A percentile compares a stretch with the other conserved stretches of the same genome.
Conservation (phyloP, 2,113 vertebrate genomes). For the Cygnus buccinator region DNA sequence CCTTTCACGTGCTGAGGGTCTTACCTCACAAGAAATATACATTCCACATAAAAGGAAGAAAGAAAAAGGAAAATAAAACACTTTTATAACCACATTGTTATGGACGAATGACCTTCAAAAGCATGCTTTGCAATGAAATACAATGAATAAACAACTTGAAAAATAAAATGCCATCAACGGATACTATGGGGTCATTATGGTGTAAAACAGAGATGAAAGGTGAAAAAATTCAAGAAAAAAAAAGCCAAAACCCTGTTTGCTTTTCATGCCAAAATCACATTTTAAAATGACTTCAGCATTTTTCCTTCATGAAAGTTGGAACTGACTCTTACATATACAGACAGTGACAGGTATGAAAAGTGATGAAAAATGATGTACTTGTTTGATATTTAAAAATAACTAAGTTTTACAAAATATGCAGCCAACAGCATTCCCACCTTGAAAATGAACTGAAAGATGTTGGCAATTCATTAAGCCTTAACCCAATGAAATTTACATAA, state of each 20-base stretch:
- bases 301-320: not conserved
- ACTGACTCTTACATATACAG: not conserved
- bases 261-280: not conserved
- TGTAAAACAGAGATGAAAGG: not conserved
- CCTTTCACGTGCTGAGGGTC: conserved; percentile 81
- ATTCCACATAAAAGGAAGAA: conserved; percentile 92
- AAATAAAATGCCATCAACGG: conserved; percentile 10
- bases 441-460: not conserved
- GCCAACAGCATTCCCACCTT: not conserved
- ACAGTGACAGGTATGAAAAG: not conserved
- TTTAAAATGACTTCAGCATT: not conserved
- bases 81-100: conserved; percentile 77
- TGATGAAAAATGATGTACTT: not conserved
- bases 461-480: not conserved
- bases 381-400: not conserved
- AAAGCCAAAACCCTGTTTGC: not conserved
- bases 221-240: not conserved
- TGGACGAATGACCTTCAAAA: conserved; percentile 75
- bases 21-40: conserved; percentile 94
- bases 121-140: conserved; percentile 68
- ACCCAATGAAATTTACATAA: not conserved
- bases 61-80: conserved; percentile 81
- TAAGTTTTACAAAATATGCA: not conserved
- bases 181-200: not conserved
- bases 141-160: conserved; percentile 44